A percentile compares a stretch with the other conserved stretches of the same genome.
Conservation (phyloP, 2,888 invertebrate genomes). For the Branchellion lobata region DNA sequence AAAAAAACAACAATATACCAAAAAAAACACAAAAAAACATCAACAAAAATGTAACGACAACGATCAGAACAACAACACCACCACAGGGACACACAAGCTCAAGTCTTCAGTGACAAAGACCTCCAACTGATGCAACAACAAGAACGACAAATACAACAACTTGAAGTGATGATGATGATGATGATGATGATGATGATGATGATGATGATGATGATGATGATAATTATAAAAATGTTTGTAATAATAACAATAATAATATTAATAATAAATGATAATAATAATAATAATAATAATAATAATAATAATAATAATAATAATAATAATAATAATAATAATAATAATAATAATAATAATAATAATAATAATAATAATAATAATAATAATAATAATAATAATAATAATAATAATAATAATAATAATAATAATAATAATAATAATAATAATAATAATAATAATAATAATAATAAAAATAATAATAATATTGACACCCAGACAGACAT, state of each 20-base stretch:
- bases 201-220: conserved; percentile 18
- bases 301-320: too few species aligned
- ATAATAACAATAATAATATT: background rate
- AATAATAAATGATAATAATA: too few species aligned
- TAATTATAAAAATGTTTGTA: too few species aligned
- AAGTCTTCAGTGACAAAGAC: background rate
- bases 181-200: conserved; percentile 1
- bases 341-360: too few species aligned
- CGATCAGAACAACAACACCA: too few species aligned
- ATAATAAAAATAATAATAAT: background rate
- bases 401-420: background rate
- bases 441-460: conserved; percentile 1
- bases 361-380: background rate
- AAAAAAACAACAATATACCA: too few species aligned
- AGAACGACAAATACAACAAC: conserved; percentile 25
- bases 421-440: background rate
- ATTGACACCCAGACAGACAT: conserved; percentile 23
- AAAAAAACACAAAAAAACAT: too few species aligned
- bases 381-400: conserved; percentile 20
- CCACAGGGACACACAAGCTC: too few species aligned
- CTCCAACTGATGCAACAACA: background rate
- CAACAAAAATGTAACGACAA: too few species aligned
- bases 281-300: too few species aligned
- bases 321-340: too few species aligned
- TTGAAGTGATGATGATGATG: conserved; percentile 19